Base-by-base conservation (phyloP, 2,113 vertebrate genomes). In the Austrofundulus limnaeus region DNA sequence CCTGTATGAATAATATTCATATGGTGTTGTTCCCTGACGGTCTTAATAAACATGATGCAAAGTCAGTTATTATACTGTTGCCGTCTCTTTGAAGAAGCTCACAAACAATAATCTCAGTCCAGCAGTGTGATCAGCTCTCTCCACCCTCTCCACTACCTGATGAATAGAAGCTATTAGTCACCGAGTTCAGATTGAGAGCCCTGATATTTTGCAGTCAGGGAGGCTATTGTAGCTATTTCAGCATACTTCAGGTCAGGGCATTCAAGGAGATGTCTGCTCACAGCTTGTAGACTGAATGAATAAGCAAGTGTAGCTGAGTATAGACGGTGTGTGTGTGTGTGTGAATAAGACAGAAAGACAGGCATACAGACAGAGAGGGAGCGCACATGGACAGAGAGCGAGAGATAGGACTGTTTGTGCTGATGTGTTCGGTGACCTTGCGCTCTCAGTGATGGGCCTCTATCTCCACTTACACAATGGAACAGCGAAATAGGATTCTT, bases 341-440 rank as follows among this genome's bases (percentile, higher is more conserved):
- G 41, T 46, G 66, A 59, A 46, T 24, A 25, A 24, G 47, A 19
- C 58, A 19, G 42, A 25, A 60, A 43, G 61, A 37, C 56, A 57
- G 67, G 14, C 11, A 45, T 58, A 7, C 16, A 72, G 78, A 66
- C 31, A 52, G 65, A 75, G 53, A 76, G 65, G 69, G 59, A 45
- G 70, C 23, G 45, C 59, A 72, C 61, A 64, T 15, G 28, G 65
- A 75, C 78, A 78, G 78, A 80, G 77, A 75, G 77, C 19, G 2
- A 62, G 63, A 86, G 84, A 88, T 84, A 82, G 79, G 61, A 47
- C 72, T 73, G 80, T 85, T 85, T 87, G 83, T 84, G 82, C 73
- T 75, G 75, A 80, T 86, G 79, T 84, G 78, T 86, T 82, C 23
- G 24, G 73, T 90, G 85, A 90, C 87, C 88, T 90, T 90, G 85